Evolutionary conservation across 2,113 vertebrate genomes (phyloP).

Genomic region (Brevimyrus niger): DNA sequence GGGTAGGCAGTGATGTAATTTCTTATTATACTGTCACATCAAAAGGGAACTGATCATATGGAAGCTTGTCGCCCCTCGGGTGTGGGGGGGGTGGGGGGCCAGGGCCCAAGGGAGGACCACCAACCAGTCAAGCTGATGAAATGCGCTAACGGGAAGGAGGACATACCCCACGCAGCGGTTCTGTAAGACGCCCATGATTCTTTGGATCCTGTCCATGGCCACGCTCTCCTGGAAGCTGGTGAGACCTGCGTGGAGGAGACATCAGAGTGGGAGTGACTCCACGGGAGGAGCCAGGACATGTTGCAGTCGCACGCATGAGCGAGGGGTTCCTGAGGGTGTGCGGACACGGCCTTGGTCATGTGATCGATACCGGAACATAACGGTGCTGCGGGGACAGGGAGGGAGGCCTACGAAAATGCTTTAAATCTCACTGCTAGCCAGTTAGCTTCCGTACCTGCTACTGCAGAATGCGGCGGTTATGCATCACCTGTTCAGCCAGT

Average conservation of each 20-base stretch:
- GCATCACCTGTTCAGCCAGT: not conserved
- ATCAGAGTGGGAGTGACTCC: not conserved
- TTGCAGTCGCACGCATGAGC: not conserved
- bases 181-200: constrained; percentile 70
- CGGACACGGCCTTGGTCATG: not conserved
- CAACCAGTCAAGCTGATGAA: not conserved
- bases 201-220: constrained; percentile 70
- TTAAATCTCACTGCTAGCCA: not conserved
- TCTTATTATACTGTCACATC: constrained; percentile 37
- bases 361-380: not conserved
- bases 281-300: not conserved
- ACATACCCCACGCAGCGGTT: constrained; percentile 65
- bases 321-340: too few relatives aligned
- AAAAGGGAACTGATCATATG: constrained; percentile 46
- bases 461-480: not conserved
- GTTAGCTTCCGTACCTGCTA: not conserved
- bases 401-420: not conserved
- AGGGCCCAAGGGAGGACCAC: not conserved
- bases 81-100: not conserved
- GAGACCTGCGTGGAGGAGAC: constrained; percentile 55
- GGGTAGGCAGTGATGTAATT: constrained; percentile 25
- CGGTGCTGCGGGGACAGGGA: not conserved
- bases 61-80: constrained; percentile 38
- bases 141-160: not conserved
- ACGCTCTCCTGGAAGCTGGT: constrained; percentile 73